These are phyloP conservation scores for Falcunculus frontatus DNA, from an alignment of 2,113 vertebrate species.

Conservation along the genomic window DNA sequence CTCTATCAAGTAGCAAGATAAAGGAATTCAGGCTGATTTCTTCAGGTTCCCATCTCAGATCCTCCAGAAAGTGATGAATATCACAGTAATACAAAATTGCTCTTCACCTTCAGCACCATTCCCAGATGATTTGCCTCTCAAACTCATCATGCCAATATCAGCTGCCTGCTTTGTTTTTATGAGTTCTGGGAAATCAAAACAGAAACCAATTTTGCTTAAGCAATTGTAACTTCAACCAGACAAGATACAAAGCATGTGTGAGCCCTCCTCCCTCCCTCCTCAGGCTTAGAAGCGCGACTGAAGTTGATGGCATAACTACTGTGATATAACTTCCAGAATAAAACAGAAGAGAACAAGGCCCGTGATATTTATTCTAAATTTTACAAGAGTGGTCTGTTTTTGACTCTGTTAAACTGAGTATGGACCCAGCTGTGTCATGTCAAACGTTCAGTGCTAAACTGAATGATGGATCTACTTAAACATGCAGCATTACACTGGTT, in stretches of 20 bases:
- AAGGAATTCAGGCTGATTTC: background rate
- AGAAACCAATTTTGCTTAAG: background rate
- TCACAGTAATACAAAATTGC: background rate
- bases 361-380: background rate
- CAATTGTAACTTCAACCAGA: background rate
- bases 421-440: background rate
- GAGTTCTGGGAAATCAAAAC: background rate
- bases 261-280: background rate
- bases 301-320: background rate
- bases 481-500: background rate
- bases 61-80: background rate
- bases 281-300: background rate
- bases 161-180: background rate
- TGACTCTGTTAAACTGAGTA: background rate
- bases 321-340: background rate
- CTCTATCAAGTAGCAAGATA: background rate
- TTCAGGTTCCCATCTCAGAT: background rate
- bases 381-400: background rate
- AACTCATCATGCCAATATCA: background rate
- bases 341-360: background rate
- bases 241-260: accelerated
- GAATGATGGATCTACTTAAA: background rate
- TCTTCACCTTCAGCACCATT: background rate
- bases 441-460: background rate
- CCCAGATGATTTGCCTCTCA: background rate